Conservation (phyloP, 2,888 invertebrate genomes). For the Eupithecia subumbrata region DNA sequence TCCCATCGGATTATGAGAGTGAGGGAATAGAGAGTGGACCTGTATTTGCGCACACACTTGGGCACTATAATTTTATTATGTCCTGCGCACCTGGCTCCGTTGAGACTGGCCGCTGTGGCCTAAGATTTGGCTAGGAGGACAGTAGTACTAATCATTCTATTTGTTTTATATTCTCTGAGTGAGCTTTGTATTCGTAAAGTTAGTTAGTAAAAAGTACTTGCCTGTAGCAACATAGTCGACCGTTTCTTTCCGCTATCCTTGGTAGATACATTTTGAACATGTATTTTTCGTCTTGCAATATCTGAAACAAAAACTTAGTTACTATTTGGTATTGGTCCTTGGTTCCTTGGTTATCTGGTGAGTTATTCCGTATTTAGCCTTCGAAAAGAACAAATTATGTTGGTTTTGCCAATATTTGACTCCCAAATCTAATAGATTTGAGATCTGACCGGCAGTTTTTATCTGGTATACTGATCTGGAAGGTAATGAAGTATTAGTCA, state of each 20-base stretch:
- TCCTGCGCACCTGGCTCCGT: too few relatives aligned
- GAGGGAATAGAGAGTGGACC: too few relatives aligned
- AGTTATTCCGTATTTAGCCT: too few relatives aligned
- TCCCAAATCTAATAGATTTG: not conserved
- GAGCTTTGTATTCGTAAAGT: not conserved
- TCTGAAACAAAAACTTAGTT: constrained; percentile 52
- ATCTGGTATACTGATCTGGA: not conserved
- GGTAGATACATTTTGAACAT: constrained; percentile 90
- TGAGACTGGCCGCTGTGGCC: too few relatives aligned
- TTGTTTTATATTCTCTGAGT: too few relatives aligned
- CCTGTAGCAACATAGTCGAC: constrained; percentile 93
- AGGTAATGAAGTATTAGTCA: not conserved
- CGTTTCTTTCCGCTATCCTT: constrained; percentile 92
- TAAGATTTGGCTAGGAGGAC: too few relatives aligned
- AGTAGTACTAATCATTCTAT: too few relatives aligned
- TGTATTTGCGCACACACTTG: too few relatives aligned
- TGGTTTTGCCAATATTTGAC: not conserved
- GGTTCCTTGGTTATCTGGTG: too few relatives aligned
- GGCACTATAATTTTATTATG: too few relatives aligned
- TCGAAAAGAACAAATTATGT: too few relatives aligned
- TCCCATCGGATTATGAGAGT: too few relatives aligned
- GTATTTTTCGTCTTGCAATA: constrained; percentile 83
- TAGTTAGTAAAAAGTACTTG: constrained; percentile 42
- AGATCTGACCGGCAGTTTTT: not conserved
- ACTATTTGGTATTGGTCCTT: not conserved